Evolutionary conservation across 2,113 vertebrate genomes (phyloP).

Genomic region (Capricornis sumatraensis): DNA sequence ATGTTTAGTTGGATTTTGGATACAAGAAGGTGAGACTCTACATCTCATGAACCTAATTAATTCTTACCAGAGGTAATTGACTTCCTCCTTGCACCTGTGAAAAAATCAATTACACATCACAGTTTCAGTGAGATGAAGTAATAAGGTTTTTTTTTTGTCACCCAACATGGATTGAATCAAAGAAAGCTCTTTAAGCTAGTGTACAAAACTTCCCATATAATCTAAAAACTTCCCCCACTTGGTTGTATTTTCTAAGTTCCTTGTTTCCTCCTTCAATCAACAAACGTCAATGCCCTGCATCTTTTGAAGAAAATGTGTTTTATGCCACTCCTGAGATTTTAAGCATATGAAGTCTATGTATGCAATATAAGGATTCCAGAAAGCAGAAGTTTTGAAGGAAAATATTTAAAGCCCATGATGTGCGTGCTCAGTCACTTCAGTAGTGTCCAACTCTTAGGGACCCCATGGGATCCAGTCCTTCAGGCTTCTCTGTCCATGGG

Average conservation of each 20-base stretch:
- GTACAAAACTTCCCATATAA: neutral
- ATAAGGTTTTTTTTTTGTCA: neutral
- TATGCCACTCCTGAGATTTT: neutral
- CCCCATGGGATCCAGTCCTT: neutral
- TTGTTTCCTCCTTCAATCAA: neutral
- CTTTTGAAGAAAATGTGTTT: neutral
- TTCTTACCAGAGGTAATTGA: neutral
- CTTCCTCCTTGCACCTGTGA: neutral
- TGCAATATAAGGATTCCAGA: neutral
- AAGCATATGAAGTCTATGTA: neutral
- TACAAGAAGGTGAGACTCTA: neutral
- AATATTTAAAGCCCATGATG: neutral
- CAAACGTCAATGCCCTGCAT: neutral
- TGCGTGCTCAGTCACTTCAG: neutral
- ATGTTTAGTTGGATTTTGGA: neutral
- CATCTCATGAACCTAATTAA: neutral
- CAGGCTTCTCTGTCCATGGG: neutral
- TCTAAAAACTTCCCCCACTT: neutral
- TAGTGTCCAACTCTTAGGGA: fast-evolving
- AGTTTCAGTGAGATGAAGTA: neutral
- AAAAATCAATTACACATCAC: neutral
- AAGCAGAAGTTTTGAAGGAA: neutral
- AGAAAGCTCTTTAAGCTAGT: neutral
- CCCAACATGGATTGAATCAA: neutral
- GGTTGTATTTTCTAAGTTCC: neutral